Base-by-base conservation (phyloP, 2,797 vertebrate genomes). In the Acanthornis magna region DNA sequence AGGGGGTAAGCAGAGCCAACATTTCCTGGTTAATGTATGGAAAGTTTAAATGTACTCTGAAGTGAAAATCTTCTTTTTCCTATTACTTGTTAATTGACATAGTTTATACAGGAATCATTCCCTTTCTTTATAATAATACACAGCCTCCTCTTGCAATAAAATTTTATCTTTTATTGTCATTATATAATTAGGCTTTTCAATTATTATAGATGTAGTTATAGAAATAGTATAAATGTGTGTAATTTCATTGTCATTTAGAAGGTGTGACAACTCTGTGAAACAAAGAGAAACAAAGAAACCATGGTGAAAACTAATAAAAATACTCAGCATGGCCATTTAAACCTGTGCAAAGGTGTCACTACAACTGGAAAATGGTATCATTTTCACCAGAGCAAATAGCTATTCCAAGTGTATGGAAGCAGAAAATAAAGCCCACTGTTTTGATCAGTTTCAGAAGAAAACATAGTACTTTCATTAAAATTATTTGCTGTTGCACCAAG, bases 181-280 rank as follows among this genome's bases (percentile, higher is more conserved):
- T 92, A 36, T 66, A 42, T 48, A 65, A 78, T 42, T 88, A 51
- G 18, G 5, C 13, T 83, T 86, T 22, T 1, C 68, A 93, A 85
- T 85, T 77, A 70, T 38, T 92, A 26, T 10, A 43, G 36, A 53
- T 74, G 6, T 32, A 91, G 65, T 88, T 89, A 66, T 27, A 82
- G 60, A 87, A 91, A 89, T 70, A 58, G 43, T 80, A 75, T 51
- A 74, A 74, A 55, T 63, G 13, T 74, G 30, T 45, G 8, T 66
- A 25, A 95, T 87, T 96, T 75, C 32, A 40, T 34, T 67, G 71
- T 54, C 55, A 77, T 88, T 96, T 85, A 80, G 57, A 87, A 87
- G 11, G 9, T 58, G 7, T 67, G 47, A 54, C 76, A 78, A 65
- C 27, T 68, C 16, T 60, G 9, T 55, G 51, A 91, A 77, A 86